These are phyloP conservation scores for Salminus brasiliensis DNA, from an alignment of 2,113 vertebrate species.

Conservation along the genomic window DNA sequence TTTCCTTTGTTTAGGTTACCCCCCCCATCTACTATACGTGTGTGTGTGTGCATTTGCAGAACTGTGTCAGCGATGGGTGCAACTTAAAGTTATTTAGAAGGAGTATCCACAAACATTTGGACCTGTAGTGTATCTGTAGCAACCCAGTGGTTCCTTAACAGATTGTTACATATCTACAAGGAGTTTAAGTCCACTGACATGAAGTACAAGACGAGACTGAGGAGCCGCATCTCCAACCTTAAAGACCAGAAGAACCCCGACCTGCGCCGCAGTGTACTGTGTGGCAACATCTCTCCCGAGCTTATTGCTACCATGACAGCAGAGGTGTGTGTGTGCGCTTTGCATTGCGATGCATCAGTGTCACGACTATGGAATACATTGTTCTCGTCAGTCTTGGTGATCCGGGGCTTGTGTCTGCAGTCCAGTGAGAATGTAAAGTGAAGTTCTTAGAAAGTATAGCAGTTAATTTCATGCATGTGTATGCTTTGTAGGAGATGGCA, in stretches of 20 bases:
- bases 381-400: too few species aligned
- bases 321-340: slow-evolving; percentile 77
- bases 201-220: slow-evolving; percentile 90
- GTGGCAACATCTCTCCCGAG: slow-evolving; percentile 83
- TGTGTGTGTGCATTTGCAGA: too few species aligned
- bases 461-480: slow-evolving; percentile 4
- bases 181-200: slow-evolving; percentile 90
- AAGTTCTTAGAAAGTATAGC: not conserved
- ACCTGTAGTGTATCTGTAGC: too few species aligned
- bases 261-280: slow-evolving; percentile 88
- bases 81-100: too few species aligned
- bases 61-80: too few species aligned
- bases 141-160: slow-evolving; percentile 75
- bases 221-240: slow-evolving; percentile 94
- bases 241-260: slow-evolving; percentile 95
- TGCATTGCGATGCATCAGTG: not conserved
- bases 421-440: too few species aligned
- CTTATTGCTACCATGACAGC: slow-evolving; percentile 91
- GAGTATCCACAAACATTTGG: too few species aligned
- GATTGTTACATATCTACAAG: slow-evolving; percentile 84
- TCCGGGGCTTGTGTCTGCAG: not conserved
- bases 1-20: too few species aligned
- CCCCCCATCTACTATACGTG: too few species aligned
- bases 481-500: slow-evolving; percentile 90
- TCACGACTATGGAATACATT: not conserved